Evolutionary conservation across 2,888 invertebrate species (phyloP), one percentile per base, ranked within the genome.

Genomic region (Tuberolachnus salignus): DNA sequence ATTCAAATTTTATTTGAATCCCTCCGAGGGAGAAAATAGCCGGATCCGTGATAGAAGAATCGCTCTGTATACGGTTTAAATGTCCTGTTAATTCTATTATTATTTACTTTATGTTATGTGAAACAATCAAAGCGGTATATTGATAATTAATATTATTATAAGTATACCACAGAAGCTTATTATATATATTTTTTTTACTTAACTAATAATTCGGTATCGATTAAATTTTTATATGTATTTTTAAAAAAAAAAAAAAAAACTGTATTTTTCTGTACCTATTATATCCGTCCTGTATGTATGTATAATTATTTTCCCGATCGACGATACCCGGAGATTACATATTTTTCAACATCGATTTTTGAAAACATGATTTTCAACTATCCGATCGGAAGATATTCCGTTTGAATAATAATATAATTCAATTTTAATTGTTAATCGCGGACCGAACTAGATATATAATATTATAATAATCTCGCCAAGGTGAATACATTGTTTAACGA

Each of bases 401-500:
- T 51, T 61, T 19, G 51, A 73, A 51, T 51, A 73, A 51, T 51
- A 49, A 49, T 26, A n/a, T 21, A 64, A 64, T 23, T 59, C 19
- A 34, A 42, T 42, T 34, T 34, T 44, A 51, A 51, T 42, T 63
- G 34, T 73, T 73, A 13, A 64, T 59, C 21, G 59, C 34, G 6
- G 42, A 21, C 16, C 21, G 67, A 59, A 49, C 67, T 59, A 67
- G 19, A 69, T 78, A 78, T 59, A n/a, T n/a, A n/a, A n/a, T 67
- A 67, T 44, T 21, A 64, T 49, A 46, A 74, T 49, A 46, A 74
- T 26, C 16, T 55, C 57, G 46, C 19, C 75, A 67, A 75, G 75
- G 75, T 57, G 2, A 46, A 67, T 57, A n/a, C 11, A 75, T 75
- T 75, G 67, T 75, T 49, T 55, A 67, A 75, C 55, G 9, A 66